phyloP scores from a whole-genome alignment of 37 sponge, comb jelly and placozoan species.

The Axinella damicornis region DNA sequence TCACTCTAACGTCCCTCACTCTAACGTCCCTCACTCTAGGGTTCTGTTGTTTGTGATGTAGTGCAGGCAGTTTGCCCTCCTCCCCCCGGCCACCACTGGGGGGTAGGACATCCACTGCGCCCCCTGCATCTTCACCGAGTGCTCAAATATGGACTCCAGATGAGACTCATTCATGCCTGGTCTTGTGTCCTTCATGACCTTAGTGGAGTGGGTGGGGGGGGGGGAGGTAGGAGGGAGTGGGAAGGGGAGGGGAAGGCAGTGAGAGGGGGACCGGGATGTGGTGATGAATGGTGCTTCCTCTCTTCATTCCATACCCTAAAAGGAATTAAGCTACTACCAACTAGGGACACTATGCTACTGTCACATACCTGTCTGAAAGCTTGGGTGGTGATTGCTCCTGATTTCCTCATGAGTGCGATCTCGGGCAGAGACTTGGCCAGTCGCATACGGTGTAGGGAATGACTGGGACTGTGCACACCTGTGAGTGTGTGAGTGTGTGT shows the following conservation, averaged over 20 bases:
- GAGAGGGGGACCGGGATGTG: too few relatives aligned
- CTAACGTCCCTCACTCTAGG: constrained; percentile 40
- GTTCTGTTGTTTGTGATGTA: constrained; percentile 72
- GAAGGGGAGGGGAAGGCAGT: too few relatives aligned
- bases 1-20: too few relatives aligned
- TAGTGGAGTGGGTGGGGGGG: neutral
- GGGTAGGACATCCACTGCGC: constrained; percentile 84
- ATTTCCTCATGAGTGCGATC: constrained; percentile 54
- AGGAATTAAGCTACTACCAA: too few relatives aligned
- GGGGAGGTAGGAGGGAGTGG: neutral
- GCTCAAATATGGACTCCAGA: constrained; percentile 78
- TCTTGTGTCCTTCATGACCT: constrained; percentile 50
- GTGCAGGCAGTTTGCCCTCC: constrained; percentile 75
- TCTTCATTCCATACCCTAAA: too few relatives aligned
- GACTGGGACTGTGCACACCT: constrained; percentile 64
- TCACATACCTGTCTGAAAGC: constrained; percentile 59
- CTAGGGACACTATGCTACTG: too few relatives aligned
- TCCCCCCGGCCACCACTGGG: constrained; percentile 88
- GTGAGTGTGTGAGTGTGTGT: neutral
- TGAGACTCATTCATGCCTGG: constrained; percentile 69
- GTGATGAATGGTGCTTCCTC: too few relatives aligned
- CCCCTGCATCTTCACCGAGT: constrained; percentile 62
- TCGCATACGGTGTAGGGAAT: constrained; percentile 35
- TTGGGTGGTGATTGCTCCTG: constrained; percentile 59
- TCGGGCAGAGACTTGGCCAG: constrained; percentile 68